A percentile compares a stretch with the other conserved stretches of the same genome.
Conservation (phyloP, 2,797 vertebrate genomes). For the Otolemur crassicaudatus region DNA sequence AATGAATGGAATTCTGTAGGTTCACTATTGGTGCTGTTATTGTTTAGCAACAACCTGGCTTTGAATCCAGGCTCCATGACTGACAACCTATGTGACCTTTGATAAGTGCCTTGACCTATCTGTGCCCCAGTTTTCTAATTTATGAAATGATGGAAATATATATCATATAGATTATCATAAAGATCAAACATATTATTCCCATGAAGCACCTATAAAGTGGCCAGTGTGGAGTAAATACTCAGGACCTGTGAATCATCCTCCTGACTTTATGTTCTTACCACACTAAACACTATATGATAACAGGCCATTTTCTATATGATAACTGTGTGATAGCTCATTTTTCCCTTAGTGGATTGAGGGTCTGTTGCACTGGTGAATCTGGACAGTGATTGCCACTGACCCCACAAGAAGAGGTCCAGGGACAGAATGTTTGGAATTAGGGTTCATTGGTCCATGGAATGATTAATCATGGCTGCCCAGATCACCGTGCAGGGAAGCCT, state of each 20-base stretch:
- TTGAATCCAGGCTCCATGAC: background rate
- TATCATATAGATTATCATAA: background rate
- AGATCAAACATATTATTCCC: background rate
- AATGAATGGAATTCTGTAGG: background rate
- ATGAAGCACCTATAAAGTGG: background rate
- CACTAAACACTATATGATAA: background rate
- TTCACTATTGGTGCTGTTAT: background rate
- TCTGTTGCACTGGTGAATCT: background rate
- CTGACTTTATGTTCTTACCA: background rate
- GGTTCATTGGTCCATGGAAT: background rate
- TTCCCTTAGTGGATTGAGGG: background rate
- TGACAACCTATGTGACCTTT: background rate
- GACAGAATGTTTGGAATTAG: background rate
- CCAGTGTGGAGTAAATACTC: background rate
- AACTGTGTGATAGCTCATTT: rapidly evolving
- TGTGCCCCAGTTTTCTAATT: background rate
- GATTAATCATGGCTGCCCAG: background rate
- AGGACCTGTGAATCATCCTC: rapidly evolving
- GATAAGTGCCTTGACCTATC: background rate
- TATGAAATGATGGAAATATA: background rate
- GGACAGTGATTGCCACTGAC: background rate
- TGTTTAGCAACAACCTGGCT: background rate
- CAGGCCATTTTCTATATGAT: background rate
- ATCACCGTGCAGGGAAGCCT: background rate
- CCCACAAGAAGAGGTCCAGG: background rate